Evolutionary conservation across 1,140 invertebrate genomes (phyloP), one percentile per base, ranked within the genome.

Genomic region (Brachystomella parvula): DNA sequence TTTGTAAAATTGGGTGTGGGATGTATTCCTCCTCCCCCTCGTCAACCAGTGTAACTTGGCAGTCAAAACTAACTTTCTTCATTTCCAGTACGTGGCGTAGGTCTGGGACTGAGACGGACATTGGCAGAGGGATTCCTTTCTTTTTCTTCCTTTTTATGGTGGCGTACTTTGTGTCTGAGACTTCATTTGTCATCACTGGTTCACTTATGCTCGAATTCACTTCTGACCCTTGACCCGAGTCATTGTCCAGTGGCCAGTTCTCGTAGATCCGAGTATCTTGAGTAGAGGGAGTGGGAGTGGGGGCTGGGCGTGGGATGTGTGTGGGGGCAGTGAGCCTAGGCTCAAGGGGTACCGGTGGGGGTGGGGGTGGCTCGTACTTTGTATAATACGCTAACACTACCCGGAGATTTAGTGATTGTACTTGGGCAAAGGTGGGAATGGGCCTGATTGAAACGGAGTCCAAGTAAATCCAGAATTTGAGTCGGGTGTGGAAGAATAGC

Each of bases 11-110:
- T 2, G 71, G 68, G 64, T 73, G 71, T 9, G 71, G 71, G 47
- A 73, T 69, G 59, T 73, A 73, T 30, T 73, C 71, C 3, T 73
- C 71, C 35, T 70, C 61, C 32, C 63, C 47, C 21, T 70, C 69
- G 44, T 67, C 66, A 2, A 72, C 71, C 26, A 73, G 44, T 3
- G 69, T 70, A 1, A 73, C 71, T 63, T 73, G 64, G 35, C 71
- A 73, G 53, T 73, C 70, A 35, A 73, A 73, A 61, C 68, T 70
- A 24, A 73, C 71, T 65, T 70, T 71, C 47, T 65, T 68, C 15
- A 60, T n/a, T 19, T 64, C 57, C 1, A 68, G n/a, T 3, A 53
- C 32, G 6, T 29, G 26, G 3, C 35, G 26, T 53, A 63, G 30
- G 24, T 56, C 62, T 53, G 61, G 61, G 15, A 62, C 61, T 57